Base-by-base conservation (phyloP, 2,797 vertebrate genomes). In the Fundulus diaphanus region DNA sequence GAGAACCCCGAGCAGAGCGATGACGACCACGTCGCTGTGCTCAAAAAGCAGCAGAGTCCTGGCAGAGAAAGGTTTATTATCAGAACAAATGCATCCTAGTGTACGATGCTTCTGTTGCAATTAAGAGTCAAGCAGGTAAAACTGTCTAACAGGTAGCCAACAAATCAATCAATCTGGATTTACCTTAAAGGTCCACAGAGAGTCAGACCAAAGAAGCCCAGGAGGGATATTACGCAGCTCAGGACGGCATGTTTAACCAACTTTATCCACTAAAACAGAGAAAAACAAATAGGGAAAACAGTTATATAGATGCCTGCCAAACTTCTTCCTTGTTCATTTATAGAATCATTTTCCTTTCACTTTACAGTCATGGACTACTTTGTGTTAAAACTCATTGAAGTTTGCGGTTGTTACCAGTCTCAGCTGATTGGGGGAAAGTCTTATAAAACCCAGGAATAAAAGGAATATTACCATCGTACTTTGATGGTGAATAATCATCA, bases 151-250 rank as follows among this genome's bases (percentile, higher is more conserved):
- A 5, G n/a, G n/a, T n/a, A n/a, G n/a, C n/a, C n/a, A n/a, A n/a
- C n/a, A n/a, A n/a, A n/a, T n/a, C n/a, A n/a, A n/a, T n/a, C n/a
- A n/a, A 18, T 42, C 7, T 51, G 37, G 40, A 83, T 83, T 96
- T 97, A 99, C 98, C 98, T 97, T 79, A 99, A 90, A 82, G 98
- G 98, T 90, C 98, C 98, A 93, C 98, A 99, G 69, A 99, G 97
- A 20, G 98, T 99, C 51, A 99, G 96, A 82, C 98, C 98, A 90
- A 99, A 99, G 94, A 98, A 99, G 82, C 98, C 98, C 88, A 99
- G 90, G 24, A 99, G 96, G 71, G 96, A 98, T 83, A 99, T 97
- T 84, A 99, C 85, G 78, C 97, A 98, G 87, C 97, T 97, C 90
- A 96, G 95, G 84, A 99, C 81, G 31, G 97, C 96, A 88, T 99